A percentile compares a stretch with the other conserved stretches of the same genome.
phyloP scores from a whole-genome alignment of 2,888 invertebrate species.

The Acanthosepion esculentum region DNA sequence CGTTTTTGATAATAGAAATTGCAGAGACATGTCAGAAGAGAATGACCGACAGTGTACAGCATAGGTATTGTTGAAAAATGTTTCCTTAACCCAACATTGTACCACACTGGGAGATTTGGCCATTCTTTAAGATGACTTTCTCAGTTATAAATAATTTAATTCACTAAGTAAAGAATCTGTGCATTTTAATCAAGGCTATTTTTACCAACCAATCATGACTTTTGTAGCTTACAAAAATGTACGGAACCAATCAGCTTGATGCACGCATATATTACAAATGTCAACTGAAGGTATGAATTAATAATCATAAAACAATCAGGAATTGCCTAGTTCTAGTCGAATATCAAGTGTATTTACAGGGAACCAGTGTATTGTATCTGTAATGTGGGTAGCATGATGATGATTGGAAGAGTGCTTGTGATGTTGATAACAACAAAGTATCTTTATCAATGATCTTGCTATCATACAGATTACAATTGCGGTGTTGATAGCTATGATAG shows the following conservation, averaged over 20 bases:
- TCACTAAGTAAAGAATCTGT: conserved; percentile 18
- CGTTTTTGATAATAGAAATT: not conserved
- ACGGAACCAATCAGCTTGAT: not conserved
- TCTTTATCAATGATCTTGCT: not conserved
- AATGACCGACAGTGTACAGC: not conserved
- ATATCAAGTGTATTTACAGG: not conserved
- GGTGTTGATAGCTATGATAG: not conserved
- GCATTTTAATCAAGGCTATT: not conserved
- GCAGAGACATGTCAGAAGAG: not conserved
- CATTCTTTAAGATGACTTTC: not conserved
- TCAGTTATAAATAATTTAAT: conserved; percentile 1
- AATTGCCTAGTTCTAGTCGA: not conserved
- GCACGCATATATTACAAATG: not conserved
- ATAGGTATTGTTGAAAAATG: not conserved
- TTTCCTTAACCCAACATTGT: not conserved
- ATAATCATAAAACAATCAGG: not conserved
- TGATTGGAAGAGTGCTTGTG: not conserved
- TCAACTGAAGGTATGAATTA: not conserved
- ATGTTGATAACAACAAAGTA: not conserved
- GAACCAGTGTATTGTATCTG: not conserved
- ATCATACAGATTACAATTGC: not conserved
- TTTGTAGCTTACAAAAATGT: not conserved
- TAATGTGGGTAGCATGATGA: not conserved
- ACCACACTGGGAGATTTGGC: not conserved
- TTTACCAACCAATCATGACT: not conserved